Evolutionary conservation across 1,140 invertebrate genomes (phyloP), one percentile per base, ranked within the genome.

Genomic region (Conopomorpha cramerella): DNA sequence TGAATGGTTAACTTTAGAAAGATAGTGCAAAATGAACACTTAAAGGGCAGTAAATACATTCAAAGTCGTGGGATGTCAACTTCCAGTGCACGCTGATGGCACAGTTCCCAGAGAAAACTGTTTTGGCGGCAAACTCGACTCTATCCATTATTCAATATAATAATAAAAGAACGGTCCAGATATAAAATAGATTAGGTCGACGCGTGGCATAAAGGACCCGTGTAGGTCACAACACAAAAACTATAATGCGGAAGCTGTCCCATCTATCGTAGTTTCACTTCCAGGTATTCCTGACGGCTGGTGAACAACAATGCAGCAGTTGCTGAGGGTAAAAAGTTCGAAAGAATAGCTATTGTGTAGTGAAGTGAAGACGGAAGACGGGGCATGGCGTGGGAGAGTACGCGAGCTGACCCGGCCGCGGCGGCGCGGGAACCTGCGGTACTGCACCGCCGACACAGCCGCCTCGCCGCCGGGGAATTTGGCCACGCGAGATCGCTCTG

Each of bases 101-200:
- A 68, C 55, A 55, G 58, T 62, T 72, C 63, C 59, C 62, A 65
- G 55, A 61, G 50, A 63, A 65, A 61, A 66, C 52, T 39, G 41
- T 56, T 60, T 61, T 51, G 52, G 38, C 48, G n/a, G n/a, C n/a
- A n/a, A n/a, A n/a, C n/a, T n/a, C n/a, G n/a, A n/a, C n/a, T n/a
- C n/a, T n/a, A n/a, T n/a, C 10, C 16, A 36, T 16, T 15, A 36
- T 36, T 36, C n/a, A 27, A 36, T 27, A 28, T 16, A 28, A n/a
- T n/a, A n/a, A n/a, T n/a, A n/a, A n/a, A n/a, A n/a, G n/a, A n/a
- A n/a, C 39, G 48, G 43, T 46, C 44, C 40, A 60, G 38, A 47
- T 60, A 38, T 28, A 33, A 60, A 59, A 47, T 42, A 41, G 46
- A 63, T 51, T 52, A 61, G 46, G 54, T 53, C 49, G 51, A 13